phyloP scores from a whole-genome alignment of 2,113 vertebrate genomes.

The Corythornis cristatus region DNA sequence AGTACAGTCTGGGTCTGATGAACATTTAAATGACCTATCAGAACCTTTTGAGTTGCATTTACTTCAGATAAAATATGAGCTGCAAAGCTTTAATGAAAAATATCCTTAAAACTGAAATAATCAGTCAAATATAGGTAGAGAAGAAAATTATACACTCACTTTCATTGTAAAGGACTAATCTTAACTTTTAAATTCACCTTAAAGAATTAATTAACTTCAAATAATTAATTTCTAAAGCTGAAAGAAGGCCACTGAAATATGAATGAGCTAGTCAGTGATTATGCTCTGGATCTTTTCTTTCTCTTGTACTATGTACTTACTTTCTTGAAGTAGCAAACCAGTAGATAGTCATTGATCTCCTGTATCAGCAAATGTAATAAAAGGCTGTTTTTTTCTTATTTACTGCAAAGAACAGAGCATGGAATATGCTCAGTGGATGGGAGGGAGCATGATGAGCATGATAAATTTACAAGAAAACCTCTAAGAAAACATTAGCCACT shows the following conservation, averaged over 20 bases:
- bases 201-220: neutral
- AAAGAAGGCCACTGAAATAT: neutral
- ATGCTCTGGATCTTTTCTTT: neutral
- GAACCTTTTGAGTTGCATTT: neutral
- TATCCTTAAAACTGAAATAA: neutral
- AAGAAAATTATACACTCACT: neutral
- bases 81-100: neutral
- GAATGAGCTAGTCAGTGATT: neutral
- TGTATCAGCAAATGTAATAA: neutral
- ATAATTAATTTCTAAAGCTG: neutral
- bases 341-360: neutral
- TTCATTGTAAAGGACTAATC: neutral
- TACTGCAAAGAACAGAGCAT: neutral
- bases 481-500: neutral
- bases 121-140: neutral
- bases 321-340: neutral
- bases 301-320: neutral
- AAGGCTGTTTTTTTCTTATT: neutral
- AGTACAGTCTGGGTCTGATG: neutral
- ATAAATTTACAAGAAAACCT: neutral
- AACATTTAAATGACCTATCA: neutral
- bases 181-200: neutral
- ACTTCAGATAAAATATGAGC: neutral
- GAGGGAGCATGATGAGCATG: neutral
- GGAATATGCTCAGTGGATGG: neutral